A percentile compares a stretch with the other conserved stretches of the same genome.
Conservation (phyloP, 2,797 vertebrate genomes). For the Choloepus didactylus region DNA sequence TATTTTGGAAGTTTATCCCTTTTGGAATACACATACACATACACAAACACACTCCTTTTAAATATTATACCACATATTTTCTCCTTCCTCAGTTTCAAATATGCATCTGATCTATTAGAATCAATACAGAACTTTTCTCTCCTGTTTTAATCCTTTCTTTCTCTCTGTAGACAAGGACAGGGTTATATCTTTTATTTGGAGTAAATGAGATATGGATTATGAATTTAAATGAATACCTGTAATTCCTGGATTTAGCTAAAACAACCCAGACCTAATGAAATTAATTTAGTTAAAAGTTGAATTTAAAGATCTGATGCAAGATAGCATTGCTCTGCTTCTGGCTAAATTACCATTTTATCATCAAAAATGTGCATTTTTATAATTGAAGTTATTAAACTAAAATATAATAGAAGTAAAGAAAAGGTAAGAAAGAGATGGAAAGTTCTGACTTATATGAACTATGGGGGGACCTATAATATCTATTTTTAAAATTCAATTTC, state of each 20-base stretch:
- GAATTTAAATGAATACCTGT: constrained; percentile 72
- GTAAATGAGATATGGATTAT: constrained; percentile 68
- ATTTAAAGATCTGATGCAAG: constrained; percentile 75
- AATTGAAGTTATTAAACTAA: constrained; percentile 75
- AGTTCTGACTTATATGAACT: constrained; percentile 56
- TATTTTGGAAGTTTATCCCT: constrained; percentile 50
- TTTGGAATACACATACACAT: constrained; percentile 38
- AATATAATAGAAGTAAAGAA: constrained; percentile 67
- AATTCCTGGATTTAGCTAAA: constrained; percentile 69
- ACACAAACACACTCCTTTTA: constrained; percentile 43
- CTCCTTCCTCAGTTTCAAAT: constrained; percentile 53
- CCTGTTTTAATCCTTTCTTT: constrained; percentile 58
- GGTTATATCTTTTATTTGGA: constrained; percentile 68
- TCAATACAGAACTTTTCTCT: constrained; percentile 64
- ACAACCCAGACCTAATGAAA: constrained; percentile 56
- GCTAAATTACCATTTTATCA: constrained; percentile 70
- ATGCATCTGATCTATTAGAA: constrained; percentile 35
- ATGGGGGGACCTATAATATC: constrained; percentile 21
- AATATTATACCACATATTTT: constrained; percentile 60
- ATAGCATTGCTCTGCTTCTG: constrained; percentile 64
- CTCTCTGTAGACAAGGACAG: constrained; percentile 58
- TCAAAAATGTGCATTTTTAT: constrained; percentile 66
- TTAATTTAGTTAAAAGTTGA: constrained; percentile 76
- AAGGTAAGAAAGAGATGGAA: constrained; percentile 62
- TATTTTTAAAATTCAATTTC: constrained; percentile 54